These are phyloP conservation scores for Jordanella pulchra DNA, from an alignment of 2,797 vertebrate species.

Conservation along the genomic window DNA sequence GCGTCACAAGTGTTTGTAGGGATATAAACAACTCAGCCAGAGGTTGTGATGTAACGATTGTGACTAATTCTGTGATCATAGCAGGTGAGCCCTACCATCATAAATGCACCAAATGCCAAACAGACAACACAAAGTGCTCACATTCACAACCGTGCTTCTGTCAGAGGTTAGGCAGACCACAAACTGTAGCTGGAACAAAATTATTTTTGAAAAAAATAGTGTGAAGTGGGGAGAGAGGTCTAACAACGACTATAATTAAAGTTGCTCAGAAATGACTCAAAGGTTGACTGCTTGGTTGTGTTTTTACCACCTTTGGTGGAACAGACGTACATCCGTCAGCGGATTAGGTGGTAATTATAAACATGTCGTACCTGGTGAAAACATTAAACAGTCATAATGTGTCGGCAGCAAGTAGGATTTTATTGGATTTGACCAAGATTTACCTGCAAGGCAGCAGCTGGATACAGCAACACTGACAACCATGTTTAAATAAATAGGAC, in stretches of 20 bases:
- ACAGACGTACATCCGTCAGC: slow-evolving; percentile 45
- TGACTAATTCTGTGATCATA: slow-evolving; percentile 51
- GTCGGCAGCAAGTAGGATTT: slow-evolving; percentile 41
- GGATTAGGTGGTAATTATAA: slow-evolving; percentile 37
- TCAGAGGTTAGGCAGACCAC: slow-evolving; percentile 45
- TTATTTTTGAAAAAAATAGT: slow-evolving; percentile 36
- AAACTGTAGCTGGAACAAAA: slow-evolving; percentile 40
- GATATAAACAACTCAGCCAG: slow-evolving; percentile 55
- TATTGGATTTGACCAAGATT: slow-evolving; percentile 24
- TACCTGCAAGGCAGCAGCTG: slow-evolving; percentile 11
- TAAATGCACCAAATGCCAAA: slow-evolving; percentile 29
- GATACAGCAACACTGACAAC: background rate
- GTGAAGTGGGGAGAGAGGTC: slow-evolving; percentile 54
- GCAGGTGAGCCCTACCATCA: slow-evolving; percentile 57
- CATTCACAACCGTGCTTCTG: background rate
- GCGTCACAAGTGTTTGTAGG: slow-evolving; percentile 52
- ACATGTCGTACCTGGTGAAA: slow-evolving; percentile 39
- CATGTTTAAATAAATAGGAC: too few relatives aligned
- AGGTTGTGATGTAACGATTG: slow-evolving; percentile 53
- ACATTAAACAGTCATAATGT: slow-evolving; percentile 41
- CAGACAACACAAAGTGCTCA: slow-evolving; percentile 12
- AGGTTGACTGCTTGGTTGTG: slow-evolving; percentile 48
- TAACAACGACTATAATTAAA: slow-evolving; percentile 61
- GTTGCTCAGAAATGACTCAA: slow-evolving; percentile 56
- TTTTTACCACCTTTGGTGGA: slow-evolving; percentile 47